These are phyloP conservation scores for Parazoanthus atlanticus DNA, from an alignment of 92 coral and sea anemone species.

Conservation along the genomic window DNA sequence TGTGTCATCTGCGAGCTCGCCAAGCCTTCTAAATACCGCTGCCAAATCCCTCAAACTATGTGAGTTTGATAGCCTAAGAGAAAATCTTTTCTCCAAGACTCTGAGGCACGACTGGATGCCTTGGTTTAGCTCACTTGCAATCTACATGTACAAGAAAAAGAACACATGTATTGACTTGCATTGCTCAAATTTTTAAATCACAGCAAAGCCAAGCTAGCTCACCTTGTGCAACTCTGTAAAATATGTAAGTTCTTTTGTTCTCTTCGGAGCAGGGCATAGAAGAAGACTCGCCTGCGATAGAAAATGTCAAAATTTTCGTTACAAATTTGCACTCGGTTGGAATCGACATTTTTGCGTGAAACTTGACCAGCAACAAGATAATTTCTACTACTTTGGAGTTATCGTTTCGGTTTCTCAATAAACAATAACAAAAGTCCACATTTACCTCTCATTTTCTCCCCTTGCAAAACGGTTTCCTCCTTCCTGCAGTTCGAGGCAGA, in stretches of 20 bases:
- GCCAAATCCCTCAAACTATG: not conserved
- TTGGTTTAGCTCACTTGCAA: too few relatives aligned
- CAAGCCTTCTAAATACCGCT: not conserved
- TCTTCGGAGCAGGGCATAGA: not conserved
- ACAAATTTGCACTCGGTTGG: slow-evolving; percentile 10
- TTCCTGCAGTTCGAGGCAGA: slow-evolving; percentile 25
- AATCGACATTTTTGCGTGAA: not conserved
- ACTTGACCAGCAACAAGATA: slow-evolving; percentile 15
- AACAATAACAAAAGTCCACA: not conserved
- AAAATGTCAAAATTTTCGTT: not conserved
- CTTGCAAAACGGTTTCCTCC: slow-evolving; percentile 8
- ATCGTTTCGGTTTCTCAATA: slow-evolving; percentile 14
- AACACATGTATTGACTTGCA: not conserved
- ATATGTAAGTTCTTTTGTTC: not conserved
- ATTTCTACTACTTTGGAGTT: slow-evolving; percentile 17
- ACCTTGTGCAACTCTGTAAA: not conserved
- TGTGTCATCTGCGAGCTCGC: not conserved
- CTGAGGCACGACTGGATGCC: too few relatives aligned
- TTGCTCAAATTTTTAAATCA: not conserved
- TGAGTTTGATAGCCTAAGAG: too few relatives aligned
- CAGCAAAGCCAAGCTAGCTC: slow-evolving; percentile 8
- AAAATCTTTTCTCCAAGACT: too few relatives aligned
- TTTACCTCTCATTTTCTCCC: slow-evolving; percentile 5
- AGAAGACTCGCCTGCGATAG: not conserved
- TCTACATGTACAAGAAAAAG: slow-evolving; percentile 5